Base-by-base conservation (phyloP, 2,797 vertebrate genomes). In the Macropodus opercularis region DNA sequence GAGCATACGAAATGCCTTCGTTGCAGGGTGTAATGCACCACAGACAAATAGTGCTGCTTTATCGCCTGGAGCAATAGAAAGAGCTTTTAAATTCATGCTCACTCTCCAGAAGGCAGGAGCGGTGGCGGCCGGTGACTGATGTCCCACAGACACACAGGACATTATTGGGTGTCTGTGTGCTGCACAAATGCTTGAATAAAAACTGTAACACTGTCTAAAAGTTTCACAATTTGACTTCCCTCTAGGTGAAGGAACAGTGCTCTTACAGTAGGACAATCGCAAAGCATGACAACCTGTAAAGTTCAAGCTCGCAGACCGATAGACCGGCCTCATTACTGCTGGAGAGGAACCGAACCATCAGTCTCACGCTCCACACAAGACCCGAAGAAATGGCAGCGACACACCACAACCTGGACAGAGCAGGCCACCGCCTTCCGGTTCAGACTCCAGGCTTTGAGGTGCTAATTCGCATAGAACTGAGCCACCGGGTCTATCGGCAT, bases 81-180 rank as follows among this genome's bases (percentile, higher is more conserved):
- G 64, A 70, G 79, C 84, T 86, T 90, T 90, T 83, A 85, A 85
- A 90, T 90, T 85, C 80, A 87, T 81, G 84, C 74, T 90, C 66
- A 69, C 83, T 86, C 80, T 80, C 72, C 67, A 56, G 71, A 80
- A 79, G 55, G 78, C 66, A 55, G 77, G 57, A 41, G 53, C 32
- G 2, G 49, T 38, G 56, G 63, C 22, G 9, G 50, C 55, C 60
- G 63, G 60, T 81, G 72, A 88, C 69, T 81, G 76, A 87, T 87
- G 78, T 61, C 56, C 70, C 55, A 73, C 48, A 66, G 62, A 87
- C 64, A 76, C 63, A 48, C 60, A 56, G 77, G 69, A 60, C 58
- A 68, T 47, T 69, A 70, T 70, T 82, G 73, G 63, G 65, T 57
- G 48, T 64, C 61, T 65, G 46, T 44, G 54, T 67, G 60, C 40